These are phyloP conservation scores for Mesocentrotus franciscanus DNA, from an alignment of 53 echinoderm and acorn worm genomes.

Conservation along the genomic window DNA sequence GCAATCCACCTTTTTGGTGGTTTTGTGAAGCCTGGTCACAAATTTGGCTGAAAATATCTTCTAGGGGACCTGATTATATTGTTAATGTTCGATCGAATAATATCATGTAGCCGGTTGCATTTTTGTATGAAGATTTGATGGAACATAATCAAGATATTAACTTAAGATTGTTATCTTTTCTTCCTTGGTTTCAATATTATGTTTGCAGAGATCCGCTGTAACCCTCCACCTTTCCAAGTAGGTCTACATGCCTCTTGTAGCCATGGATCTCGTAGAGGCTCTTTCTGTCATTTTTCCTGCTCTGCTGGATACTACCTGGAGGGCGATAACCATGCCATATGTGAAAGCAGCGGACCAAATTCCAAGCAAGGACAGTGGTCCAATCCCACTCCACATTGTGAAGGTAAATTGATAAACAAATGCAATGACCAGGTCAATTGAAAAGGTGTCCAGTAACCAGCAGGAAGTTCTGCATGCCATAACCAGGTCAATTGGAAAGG, in stretches of 20 bases:
- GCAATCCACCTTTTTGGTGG: too few relatives aligned
- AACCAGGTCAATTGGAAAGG: too few relatives aligned
- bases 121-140: too few relatives aligned
- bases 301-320: not conserved
- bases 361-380: constrained; percentile 13
- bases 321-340: not conserved
- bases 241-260: not conserved
- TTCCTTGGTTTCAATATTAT: too few relatives aligned
- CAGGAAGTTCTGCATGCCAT: too few relatives aligned
- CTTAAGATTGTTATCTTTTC: not conserved
- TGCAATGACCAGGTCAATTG: not conserved
- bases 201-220: not conserved
- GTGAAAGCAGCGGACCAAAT: not conserved
- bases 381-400: not conserved
- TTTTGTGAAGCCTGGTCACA: too few relatives aligned
- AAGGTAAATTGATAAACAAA: not conserved
- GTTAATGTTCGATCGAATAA: too few relatives aligned
- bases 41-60: too few relatives aligned
- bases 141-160: too few relatives aligned
- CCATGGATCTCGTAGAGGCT: not conserved
- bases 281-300: constrained; percentile 4
- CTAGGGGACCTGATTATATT: too few relatives aligned
- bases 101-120: too few relatives aligned
- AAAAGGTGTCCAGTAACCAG: too few relatives aligned
- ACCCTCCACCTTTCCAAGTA: not conserved